Conservation (phyloP, 2,113 vertebrate genomes). For the Arothron firmamentum region DNA sequence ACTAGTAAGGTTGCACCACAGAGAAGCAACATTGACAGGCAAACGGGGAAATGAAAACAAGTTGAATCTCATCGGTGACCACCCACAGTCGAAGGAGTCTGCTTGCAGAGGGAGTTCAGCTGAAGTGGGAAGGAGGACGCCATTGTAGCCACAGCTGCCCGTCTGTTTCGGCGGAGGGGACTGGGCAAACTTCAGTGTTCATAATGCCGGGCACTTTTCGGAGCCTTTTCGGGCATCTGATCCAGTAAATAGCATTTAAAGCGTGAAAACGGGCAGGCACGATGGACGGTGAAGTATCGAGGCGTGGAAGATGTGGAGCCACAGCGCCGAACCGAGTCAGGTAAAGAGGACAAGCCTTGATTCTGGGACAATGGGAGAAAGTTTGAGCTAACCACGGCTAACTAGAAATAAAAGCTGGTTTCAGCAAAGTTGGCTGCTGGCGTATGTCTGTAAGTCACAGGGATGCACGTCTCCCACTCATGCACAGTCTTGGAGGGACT, state of each 20-base stretch:
- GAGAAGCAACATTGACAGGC: background rate
- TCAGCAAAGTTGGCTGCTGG: conserved; percentile 10
- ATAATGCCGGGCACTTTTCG: background rate
- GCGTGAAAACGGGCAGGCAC: background rate
- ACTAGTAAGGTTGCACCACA: too few species aligned
- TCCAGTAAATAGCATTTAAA: background rate
- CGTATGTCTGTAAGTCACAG: too few species aligned
- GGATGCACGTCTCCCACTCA: background rate
- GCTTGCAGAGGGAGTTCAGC: conserved; percentile 27
- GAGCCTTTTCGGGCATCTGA: background rate
- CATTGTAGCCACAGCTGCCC: conserved; percentile 66
- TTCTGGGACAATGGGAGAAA: conserved; percentile 59
- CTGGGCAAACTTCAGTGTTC: background rate
- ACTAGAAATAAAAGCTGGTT: conserved; percentile 27
- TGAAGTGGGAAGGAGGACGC: conserved; percentile 56
- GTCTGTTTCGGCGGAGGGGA: conserved; percentile 8
- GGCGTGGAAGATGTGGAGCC: conserved; percentile 27
- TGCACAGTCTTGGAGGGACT: background rate
- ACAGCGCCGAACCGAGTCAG: conserved; percentile 34
- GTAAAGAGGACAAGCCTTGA: conserved; percentile 29
- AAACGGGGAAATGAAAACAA: conserved; percentile 1
- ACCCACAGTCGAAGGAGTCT: conserved; percentile 59
- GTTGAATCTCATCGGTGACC: conserved; percentile 45
- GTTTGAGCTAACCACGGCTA: conserved; percentile 57
- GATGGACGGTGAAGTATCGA: conserved; percentile 27